phyloP scores from a whole-genome alignment of 2,888 invertebrate species.

The Leptinotarsa tumamoca region DNA sequence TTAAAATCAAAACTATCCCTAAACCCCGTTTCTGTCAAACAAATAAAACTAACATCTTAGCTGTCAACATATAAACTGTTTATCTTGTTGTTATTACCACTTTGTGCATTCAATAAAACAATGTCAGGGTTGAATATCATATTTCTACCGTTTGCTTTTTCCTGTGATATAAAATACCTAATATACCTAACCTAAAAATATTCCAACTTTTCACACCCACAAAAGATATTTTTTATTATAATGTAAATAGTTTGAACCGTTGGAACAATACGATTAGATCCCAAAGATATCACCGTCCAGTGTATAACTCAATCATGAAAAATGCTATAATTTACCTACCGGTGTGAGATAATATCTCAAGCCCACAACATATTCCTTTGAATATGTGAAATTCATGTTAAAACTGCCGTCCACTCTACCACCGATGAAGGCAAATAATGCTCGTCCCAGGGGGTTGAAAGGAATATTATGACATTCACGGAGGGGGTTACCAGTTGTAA shows the following conservation, averaged over 20 bases:
- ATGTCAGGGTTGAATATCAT: no score
- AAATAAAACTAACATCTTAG: no score
- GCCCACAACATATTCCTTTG: conserved; percentile 40
- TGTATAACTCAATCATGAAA: conserved; percentile 40
- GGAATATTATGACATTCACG: conserved; percentile 64
- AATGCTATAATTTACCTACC: conserved; percentile 39
- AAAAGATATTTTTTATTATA: background rate
- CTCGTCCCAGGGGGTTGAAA: conserved; percentile 60
- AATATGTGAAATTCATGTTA: conserved; percentile 54
- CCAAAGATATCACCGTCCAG: conserved; percentile 19
- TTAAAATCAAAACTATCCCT: no score
- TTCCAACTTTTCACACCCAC: background rate
- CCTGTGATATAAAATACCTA: no score
- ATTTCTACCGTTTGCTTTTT: no score
- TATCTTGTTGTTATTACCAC: no score
- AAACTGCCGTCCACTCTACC: conserved; percentile 58
- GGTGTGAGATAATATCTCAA: conserved; percentile 32
- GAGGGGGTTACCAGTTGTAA: conserved; percentile 54
- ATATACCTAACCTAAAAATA: background rate
- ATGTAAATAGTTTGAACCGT: background rate
- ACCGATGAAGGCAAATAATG: conserved; percentile 59
- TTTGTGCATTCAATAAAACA: no score
- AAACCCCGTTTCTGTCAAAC: no score
- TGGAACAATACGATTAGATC: conserved; percentile 18
- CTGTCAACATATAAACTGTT: no score